phyloP scores from a whole-genome alignment of 2,113 vertebrate species.

The Cavia porcellus region DNA sequence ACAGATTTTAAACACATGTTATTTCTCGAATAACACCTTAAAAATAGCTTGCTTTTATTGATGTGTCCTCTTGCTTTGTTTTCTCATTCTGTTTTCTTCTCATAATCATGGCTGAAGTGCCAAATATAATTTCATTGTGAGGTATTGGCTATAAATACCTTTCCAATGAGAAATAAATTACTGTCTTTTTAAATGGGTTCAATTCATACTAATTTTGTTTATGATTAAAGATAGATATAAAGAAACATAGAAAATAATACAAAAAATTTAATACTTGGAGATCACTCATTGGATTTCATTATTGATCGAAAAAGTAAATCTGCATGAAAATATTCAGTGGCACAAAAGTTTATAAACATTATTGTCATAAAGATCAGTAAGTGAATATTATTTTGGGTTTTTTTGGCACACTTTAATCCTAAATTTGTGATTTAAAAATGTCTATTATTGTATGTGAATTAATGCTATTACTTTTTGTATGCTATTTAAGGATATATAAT shows the following conservation, averaged over 20 bases:
- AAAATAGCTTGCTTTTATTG: not conserved
- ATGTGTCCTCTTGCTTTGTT: not conserved
- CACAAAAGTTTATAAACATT: not conserved
- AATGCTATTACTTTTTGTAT: not conserved
- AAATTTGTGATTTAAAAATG: not conserved
- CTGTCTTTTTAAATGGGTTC: not conserved
- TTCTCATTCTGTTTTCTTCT: not conserved
- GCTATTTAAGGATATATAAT: not conserved
- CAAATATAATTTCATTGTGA: not conserved
- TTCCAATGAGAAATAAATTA: not conserved
- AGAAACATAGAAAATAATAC: not conserved
- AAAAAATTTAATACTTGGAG: not conserved
- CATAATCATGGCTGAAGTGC: not conserved
- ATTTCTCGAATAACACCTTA: not conserved
- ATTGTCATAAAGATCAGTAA: not conserved
- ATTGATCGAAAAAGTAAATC: not conserved
- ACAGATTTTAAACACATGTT: not conserved
- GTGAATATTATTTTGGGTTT: not conserved
- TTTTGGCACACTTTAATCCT: not conserved
- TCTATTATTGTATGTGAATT: not conserved
- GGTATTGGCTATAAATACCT: not conserved
- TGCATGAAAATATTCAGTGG: not conserved
- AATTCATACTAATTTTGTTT: not conserved
- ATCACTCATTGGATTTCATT: not conserved
- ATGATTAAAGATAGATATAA: not conserved